These are phyloP conservation scores for Octonoba sinensis DNA, from an alignment of 2,888 invertebrate genomes.

Conservation along the genomic window DNA sequence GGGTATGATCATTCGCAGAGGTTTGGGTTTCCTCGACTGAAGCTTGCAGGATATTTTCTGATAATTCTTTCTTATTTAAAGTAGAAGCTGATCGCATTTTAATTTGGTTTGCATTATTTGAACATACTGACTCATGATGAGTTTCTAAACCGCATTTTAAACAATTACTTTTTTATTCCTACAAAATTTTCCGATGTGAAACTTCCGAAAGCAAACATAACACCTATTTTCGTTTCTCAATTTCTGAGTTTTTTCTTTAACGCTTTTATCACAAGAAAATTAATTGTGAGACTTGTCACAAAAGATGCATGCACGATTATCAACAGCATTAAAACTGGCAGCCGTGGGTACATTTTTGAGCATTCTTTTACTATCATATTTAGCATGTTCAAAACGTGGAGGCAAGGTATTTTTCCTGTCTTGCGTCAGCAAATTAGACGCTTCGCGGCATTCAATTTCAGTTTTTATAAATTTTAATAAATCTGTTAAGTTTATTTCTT, in stretches of 20 bases:
- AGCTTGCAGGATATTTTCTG: background rate
- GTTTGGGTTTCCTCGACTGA: background rate
- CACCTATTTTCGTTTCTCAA: background rate
- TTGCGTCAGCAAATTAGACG: background rate
- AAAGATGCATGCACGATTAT: background rate
- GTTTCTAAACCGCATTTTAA: background rate
- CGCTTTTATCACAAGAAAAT: background rate
- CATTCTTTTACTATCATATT: background rate
- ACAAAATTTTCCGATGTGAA: background rate
- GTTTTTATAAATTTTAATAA: background rate
- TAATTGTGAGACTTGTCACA: background rate
- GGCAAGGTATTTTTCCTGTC: background rate
- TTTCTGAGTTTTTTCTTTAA: background rate
- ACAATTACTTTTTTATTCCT: background rate
- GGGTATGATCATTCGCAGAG: background rate
- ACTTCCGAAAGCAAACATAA: background rate
- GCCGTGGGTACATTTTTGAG: constrained; percentile 1
- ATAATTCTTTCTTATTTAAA: background rate
- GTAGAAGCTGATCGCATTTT: background rate
- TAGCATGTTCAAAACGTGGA: background rate
- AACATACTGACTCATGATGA: background rate
- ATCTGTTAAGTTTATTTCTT: background rate
- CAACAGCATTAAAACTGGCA: background rate
- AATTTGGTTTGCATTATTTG: background rate
- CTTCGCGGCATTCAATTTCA: background rate